A percentile compares a stretch with the other conserved stretches of the same genome.
Evolutionary conservation across 2,888 invertebrate genomes (phyloP).

Genomic region (Chrysolina oricalcia): DNA sequence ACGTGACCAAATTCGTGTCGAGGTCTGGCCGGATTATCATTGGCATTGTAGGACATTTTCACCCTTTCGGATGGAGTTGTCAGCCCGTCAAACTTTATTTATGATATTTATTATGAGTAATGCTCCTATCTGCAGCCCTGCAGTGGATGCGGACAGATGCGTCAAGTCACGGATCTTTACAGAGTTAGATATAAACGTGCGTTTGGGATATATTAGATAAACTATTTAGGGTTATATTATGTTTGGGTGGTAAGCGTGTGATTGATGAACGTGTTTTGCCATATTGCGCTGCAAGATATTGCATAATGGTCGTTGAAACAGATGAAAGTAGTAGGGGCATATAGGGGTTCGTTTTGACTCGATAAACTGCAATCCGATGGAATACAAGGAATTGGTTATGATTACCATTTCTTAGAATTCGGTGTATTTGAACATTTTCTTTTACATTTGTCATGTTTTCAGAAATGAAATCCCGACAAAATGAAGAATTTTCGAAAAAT

Average conservation of each 20-base stretch:
- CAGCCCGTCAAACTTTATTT: slow-evolving; percentile 62
- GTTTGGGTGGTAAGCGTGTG: slow-evolving; percentile 52
- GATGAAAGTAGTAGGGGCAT: slow-evolving; percentile 6
- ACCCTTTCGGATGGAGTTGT: slow-evolving; percentile 68
- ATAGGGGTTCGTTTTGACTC: not conserved
- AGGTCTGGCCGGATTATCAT: slow-evolving; percentile 64
- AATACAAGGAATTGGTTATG: not conserved
- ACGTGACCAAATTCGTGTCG: slow-evolving; percentile 64
- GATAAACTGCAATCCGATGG: not conserved
- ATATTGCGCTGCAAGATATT: slow-evolving; percentile 37
- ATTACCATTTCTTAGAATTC: too few species aligned
- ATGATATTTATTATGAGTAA: slow-evolving; percentile 61
- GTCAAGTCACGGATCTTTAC: slow-evolving; percentile 62
- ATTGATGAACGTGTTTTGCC: slow-evolving; percentile 55
- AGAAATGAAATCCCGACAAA: too few species aligned
- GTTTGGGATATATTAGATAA: slow-evolving; percentile 61
- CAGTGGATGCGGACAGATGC: slow-evolving; percentile 58
- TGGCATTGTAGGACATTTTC: slow-evolving; percentile 62
- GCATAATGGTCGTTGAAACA: slow-evolving; percentile 18
- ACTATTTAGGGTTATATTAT: slow-evolving; percentile 56
- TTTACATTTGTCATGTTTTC: too few species aligned
- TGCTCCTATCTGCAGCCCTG: slow-evolving; percentile 35
- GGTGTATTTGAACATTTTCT: too few species aligned
- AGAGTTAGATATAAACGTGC: slow-evolving; percentile 32
- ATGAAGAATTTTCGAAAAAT: too few species aligned